Conservation (phyloP, 2,113 vertebrate species). For the Lethenteron reissneri region DNA sequence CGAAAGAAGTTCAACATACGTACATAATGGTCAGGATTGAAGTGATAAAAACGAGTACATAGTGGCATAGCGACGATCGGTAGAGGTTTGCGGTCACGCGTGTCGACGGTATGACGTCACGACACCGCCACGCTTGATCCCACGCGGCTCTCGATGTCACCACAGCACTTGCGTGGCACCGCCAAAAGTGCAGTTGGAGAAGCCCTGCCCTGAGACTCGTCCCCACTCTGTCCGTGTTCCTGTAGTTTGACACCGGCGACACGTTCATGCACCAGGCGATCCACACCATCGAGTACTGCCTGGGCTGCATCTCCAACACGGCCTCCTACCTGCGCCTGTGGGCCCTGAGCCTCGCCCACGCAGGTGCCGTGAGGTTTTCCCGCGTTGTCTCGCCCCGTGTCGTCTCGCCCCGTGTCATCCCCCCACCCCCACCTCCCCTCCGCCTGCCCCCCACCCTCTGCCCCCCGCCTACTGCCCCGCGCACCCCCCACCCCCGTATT, state of each 20-base stretch:
- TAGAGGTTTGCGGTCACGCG: no score
- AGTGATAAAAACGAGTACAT: no score
- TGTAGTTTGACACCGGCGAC: slow-evolving; percentile 55
- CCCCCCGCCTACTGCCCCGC: background rate
- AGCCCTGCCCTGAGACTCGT: no score
- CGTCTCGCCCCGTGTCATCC: background rate
- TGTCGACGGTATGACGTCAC: no score
- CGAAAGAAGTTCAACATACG: no score
- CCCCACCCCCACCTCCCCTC: background rate
- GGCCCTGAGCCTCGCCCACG: slow-evolving; percentile 86
- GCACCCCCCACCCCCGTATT: background rate
- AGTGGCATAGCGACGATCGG: no score
- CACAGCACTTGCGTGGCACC: no score
- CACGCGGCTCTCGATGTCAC: no score
- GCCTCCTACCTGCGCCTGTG: slow-evolving; percentile 86
- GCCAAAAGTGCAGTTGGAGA: no score
- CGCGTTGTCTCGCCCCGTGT: background rate
- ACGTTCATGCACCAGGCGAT: slow-evolving; percentile 64
- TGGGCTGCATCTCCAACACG: slow-evolving; percentile 86
- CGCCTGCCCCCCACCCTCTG: background rate
- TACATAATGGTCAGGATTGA: no score
- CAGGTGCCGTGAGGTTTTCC: slow-evolving; percentile 31
- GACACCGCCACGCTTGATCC: no score
- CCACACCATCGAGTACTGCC: slow-evolving; percentile 82
- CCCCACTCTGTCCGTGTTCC: slow-evolving; percentile 6